Conservation (phyloP, 2,888 invertebrate genomes). For the Acronicta psi region DNA sequence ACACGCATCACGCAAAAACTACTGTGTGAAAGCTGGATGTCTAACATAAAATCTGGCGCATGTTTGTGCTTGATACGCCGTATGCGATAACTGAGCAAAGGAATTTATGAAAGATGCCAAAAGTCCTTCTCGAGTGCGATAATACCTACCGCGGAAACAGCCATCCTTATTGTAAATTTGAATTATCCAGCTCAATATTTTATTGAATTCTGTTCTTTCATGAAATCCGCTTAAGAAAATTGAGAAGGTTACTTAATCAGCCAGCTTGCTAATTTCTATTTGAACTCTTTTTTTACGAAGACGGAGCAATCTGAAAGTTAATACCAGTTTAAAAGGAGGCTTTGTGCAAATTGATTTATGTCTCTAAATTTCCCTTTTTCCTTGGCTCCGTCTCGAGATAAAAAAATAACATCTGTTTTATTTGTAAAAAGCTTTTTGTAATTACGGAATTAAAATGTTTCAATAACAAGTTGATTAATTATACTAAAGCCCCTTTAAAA, state of each 20-base stretch:
- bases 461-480: slow-evolving; percentile 28
- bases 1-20: too few species aligned
- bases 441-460: slow-evolving; percentile 22
- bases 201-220: slow-evolving; percentile 10
- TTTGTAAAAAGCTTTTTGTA: slow-evolving; percentile 7
- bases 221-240: slow-evolving; percentile 41
- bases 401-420: slow-evolving; percentile 38
- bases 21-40: too few species aligned
- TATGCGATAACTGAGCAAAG: too few species aligned
- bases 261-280: slow-evolving; percentile 35
- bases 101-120: too few species aligned
- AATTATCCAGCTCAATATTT: slow-evolving; percentile 25
- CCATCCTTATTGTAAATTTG: slow-evolving; percentile 16
- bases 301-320: slow-evolving; percentile 27
- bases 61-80: too few species aligned
- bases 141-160: too few species aligned
- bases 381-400: slow-evolving; percentile 35
- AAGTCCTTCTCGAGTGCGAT: too few species aligned
- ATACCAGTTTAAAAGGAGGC: slow-evolving; percentile 45
- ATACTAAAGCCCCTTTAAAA: slow-evolving; percentile 1
- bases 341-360: slow-evolving; percentile 60
- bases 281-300: slow-evolving; percentile 25
- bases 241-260: slow-evolving; percentile 34
- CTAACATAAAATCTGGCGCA: too few species aligned
- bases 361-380: slow-evolving; percentile 40